These are phyloP conservation scores for Oreochromis mossambicus DNA, from an alignment of 2,797 vertebrate genomes.

Conservation along the genomic window DNA sequence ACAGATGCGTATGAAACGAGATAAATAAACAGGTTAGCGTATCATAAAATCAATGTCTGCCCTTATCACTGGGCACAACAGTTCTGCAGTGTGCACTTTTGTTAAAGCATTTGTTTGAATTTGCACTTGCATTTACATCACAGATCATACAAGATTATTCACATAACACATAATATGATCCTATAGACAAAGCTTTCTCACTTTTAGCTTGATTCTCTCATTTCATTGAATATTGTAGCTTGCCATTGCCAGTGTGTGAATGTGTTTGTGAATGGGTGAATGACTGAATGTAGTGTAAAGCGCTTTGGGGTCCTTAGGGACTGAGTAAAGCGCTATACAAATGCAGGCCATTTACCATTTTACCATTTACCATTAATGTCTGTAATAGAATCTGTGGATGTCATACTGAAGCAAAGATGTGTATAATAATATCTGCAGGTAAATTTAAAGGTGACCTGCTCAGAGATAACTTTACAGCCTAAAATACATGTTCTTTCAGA, in stretches of 20 bases:
- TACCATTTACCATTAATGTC: background rate
- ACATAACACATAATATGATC: background rate
- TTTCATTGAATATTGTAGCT: background rate
- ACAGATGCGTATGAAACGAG: background rate
- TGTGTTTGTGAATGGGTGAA: no score
- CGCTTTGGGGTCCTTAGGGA: no score
- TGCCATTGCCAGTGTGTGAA: no score
- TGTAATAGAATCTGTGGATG: background rate
- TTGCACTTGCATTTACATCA: background rate
- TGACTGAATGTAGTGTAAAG: no score
- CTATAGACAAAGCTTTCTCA: background rate
- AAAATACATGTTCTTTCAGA: no score
- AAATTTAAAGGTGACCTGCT: background rate
- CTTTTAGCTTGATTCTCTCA: background rate
- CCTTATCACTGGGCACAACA: background rate
- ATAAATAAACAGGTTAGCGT: background rate
- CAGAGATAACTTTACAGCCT: no score
- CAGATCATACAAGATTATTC: background rate
- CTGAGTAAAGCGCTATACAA: no score
- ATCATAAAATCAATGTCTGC: background rate
- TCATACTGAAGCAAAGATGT: background rate
- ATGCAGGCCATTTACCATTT: no score
- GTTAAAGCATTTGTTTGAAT: background rate
- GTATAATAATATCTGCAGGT: background rate
- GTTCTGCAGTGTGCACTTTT: background rate